Conservation (phyloP, 2,797 vertebrate species). For the Pantherophis alleghaniensis region DNA sequence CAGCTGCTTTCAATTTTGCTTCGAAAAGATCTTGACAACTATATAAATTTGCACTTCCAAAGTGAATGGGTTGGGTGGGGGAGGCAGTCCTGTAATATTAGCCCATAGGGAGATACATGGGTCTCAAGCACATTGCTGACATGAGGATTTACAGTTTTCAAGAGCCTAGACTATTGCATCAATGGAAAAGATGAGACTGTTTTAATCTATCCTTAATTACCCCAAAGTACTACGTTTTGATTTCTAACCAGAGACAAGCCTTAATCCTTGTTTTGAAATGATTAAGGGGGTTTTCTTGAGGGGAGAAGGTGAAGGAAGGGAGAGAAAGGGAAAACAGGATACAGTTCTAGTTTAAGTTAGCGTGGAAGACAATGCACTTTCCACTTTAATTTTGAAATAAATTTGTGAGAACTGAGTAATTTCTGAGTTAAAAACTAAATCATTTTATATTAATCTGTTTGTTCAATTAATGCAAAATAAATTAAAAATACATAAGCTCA, state of each 20-base stretch:
- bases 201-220: constrained; percentile 41
- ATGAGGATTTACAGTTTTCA: constrained; percentile 49
- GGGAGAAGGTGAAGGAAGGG: background rate
- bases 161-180: background rate
- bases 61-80: constrained; percentile 41
- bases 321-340: background rate
- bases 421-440: constrained; percentile 4
- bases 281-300: background rate
- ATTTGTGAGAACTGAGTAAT: background rate
- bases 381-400: constrained; percentile 29
- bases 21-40: constrained; percentile 59
- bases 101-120: constrained; percentile 29
- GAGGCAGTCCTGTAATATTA: constrained; percentile 39
- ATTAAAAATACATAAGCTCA: background rate
- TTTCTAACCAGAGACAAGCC: background rate
- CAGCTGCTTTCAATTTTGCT: constrained; percentile 65
- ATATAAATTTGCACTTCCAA: constrained; percentile 60
- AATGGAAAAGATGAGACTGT: background rate
- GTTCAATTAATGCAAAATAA: background rate
- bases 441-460: background rate
- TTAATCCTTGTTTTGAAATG: background rate
- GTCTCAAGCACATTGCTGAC: constrained; percentile 33
- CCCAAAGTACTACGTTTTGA: constrained; percentile 1
- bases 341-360: constrained; percentile 6
- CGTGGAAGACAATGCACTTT: constrained; percentile 26